These are phyloP conservation scores for Buphagus erythrorhynchus DNA, from an alignment of 2,797 vertebrate genomes.

Conservation along the genomic window DNA sequence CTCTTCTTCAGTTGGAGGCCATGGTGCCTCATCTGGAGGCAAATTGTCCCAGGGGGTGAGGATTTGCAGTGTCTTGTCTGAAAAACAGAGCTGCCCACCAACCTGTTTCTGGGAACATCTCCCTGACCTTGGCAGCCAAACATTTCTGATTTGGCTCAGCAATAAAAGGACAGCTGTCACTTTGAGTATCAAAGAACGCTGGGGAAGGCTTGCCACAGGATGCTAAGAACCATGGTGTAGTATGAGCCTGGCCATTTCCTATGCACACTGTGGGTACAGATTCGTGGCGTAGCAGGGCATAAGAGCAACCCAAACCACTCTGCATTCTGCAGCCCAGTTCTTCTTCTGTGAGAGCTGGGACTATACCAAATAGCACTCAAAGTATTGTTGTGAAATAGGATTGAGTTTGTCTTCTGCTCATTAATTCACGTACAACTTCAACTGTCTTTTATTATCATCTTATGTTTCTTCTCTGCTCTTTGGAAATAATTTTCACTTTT, in stretches of 20 bases:
- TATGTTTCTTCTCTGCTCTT: not conserved
- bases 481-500: not conserved
- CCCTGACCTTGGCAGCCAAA: not conserved
- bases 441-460: not conserved
- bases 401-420: not conserved
- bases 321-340: not conserved
- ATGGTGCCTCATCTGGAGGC: not conserved
- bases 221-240: rapidly evolving
- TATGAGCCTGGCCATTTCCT: not conserved
- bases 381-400: not conserved
- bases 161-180: not conserved
- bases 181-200: not conserved
- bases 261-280: rapidly evolving
- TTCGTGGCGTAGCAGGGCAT: not conserved
- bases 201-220: not conserved
- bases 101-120: not conserved
- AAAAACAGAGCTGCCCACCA: not conserved
- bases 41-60: not conserved
- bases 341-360: not conserved
- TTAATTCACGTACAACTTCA: not conserved
- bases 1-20: not conserved
- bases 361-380: not conserved
- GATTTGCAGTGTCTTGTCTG: not conserved
- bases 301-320: not conserved
- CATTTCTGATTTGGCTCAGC: not conserved